Evolutionary conservation across 2,113 vertebrate genomes (phyloP).

Genomic region (Dipodomys spectabilis): DNA sequence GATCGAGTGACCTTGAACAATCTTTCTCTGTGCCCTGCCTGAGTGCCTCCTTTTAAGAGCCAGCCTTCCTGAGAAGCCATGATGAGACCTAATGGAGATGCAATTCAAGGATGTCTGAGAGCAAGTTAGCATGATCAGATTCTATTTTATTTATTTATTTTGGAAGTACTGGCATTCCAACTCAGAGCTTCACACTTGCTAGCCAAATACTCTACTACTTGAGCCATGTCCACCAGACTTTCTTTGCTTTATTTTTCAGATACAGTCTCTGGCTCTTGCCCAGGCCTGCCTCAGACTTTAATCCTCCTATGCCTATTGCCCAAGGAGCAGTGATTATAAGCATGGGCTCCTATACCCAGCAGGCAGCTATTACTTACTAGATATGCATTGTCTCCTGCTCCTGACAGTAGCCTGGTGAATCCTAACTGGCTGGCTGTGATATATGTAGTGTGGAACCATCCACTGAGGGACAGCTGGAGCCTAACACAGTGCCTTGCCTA

Average conservation of each 20-base stretch:
- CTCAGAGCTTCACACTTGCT: too few relatives aligned
- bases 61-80: background rate
- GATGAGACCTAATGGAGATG: background rate
- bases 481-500: background rate
- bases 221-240: too few relatives aligned
- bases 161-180: too few relatives aligned
- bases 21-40: background rate
- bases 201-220: too few relatives aligned
- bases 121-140: background rate
- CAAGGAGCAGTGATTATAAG: too few relatives aligned
- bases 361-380: background rate
- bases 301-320: too few relatives aligned
- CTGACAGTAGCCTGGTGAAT: background rate
- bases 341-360: too few relatives aligned
- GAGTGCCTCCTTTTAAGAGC: background rate
- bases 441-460: accelerated
- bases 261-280: too few relatives aligned
- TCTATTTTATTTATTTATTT: too few relatives aligned
- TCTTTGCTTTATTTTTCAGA: too few relatives aligned
- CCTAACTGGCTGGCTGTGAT: background rate
- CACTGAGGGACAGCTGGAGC: background rate
- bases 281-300: too few relatives aligned
- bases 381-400: background rate
- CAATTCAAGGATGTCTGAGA: background rate
- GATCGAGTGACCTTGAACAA: slow-evolving; percentile 23